Percentiles rank a stretch among this genome's conserved stretches.
These are phyloP conservation scores for Karalla daura DNA, from an alignment of 2,797 vertebrate species.

Conservation along the genomic window DNA sequence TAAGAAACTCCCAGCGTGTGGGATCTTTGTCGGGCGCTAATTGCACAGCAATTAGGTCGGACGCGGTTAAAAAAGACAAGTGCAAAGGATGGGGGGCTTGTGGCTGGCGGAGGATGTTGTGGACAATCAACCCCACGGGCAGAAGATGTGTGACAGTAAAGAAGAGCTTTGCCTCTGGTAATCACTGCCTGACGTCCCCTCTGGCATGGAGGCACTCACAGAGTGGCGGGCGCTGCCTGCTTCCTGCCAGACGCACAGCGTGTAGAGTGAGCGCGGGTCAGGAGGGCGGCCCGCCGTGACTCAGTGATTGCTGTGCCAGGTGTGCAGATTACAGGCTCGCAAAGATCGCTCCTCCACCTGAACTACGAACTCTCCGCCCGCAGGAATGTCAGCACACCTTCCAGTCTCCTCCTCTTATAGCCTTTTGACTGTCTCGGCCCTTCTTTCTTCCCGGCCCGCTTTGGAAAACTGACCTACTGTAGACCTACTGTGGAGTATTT, in stretches of 20 bases:
- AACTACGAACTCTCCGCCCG: conserved; percentile 46
- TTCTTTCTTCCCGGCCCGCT: too few relatives aligned
- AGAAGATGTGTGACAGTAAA: conserved; percentile 35
- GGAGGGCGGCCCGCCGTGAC: background rate
- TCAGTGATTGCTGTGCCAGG: conserved; percentile 20
- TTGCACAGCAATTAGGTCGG: conserved; percentile 36
- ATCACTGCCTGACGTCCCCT: conserved; percentile 35
- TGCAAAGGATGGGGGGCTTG: conserved; percentile 7
- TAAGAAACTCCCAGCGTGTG: conserved; percentile 6
- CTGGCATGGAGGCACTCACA: background rate
- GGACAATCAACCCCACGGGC: conserved; percentile 1
- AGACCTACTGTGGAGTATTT: too few relatives aligned
- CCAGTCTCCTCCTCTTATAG: conserved; percentile 26
- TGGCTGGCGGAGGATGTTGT: background rate
- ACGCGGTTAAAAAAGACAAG: background rate
- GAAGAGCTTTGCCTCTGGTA: conserved; percentile 33
- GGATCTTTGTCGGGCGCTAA: conserved; percentile 44
- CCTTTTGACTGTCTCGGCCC: conserved; percentile 19
- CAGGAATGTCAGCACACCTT: conserved; percentile 56
- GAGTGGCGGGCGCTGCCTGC: background rate
- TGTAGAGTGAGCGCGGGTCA: background rate
- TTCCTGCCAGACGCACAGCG: background rate
- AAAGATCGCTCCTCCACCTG: conserved; percentile 26
- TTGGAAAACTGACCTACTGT: too few relatives aligned
- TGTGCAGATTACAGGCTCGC: conserved; percentile 23